Conservation (phyloP, 2,888 invertebrate genomes). For the Xanthorhoe designata region DNA sequence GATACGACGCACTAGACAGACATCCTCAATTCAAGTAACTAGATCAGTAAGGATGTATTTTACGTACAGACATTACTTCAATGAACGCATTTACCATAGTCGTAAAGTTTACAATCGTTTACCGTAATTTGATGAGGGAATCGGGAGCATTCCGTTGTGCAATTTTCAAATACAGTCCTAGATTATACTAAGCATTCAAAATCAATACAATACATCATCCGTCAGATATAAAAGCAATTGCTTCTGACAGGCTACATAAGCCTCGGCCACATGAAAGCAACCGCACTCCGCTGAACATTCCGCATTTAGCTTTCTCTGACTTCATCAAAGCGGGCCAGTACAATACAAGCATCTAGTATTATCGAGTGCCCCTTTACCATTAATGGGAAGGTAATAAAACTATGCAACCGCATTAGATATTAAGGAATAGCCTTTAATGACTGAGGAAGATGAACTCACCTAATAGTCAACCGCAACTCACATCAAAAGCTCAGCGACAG, state of each 20-base stretch:
- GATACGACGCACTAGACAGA: background rate
- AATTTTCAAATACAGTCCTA: background rate
- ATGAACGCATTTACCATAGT: background rate
- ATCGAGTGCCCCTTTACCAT: slow-evolving; percentile 44
- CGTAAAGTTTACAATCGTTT: background rate
- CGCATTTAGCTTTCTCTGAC: slow-evolving; percentile 66
- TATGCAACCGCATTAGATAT: slow-evolving; percentile 51
- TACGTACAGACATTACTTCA: background rate
- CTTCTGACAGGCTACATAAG: slow-evolving; percentile 53
- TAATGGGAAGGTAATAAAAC: slow-evolving; percentile 39
- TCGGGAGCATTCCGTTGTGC: background rate
- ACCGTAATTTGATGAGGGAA: background rate
- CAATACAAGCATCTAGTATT: slow-evolving; percentile 37
- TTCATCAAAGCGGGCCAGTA: slow-evolving; percentile 52
- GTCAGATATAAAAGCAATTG: slow-evolving; percentile 52
- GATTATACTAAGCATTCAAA: slow-evolving; percentile 14
- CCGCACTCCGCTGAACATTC: slow-evolving; percentile 58
- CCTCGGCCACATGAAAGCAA: slow-evolving; percentile 68
- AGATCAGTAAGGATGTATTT: background rate
- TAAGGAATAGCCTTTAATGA: slow-evolving; percentile 44
- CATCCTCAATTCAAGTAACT: background rate
- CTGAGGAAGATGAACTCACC: slow-evolving; percentile 14
- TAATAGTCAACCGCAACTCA: slow-evolving; percentile 1
- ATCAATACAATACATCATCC: slow-evolving; percentile 34
- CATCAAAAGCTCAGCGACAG: background rate